Percentiles rank a stretch among this genome's conserved stretches.
These are phyloP conservation scores for Willisornis vidua DNA, from an alignment of 2,113 vertebrate genomes.

Conservation along the genomic window DNA sequence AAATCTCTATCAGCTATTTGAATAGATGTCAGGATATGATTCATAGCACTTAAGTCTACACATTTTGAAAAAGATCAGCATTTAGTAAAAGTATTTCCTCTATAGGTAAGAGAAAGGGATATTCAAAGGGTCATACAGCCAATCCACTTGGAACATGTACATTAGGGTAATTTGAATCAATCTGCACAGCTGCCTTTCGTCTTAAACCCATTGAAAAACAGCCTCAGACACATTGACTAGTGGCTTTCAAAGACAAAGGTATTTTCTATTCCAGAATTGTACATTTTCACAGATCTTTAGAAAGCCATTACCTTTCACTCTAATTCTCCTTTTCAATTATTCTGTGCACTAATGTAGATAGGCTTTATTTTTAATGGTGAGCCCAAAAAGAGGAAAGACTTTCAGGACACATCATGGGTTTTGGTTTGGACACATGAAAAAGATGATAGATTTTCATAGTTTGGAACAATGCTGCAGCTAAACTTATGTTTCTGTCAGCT, in stretches of 20 bases:
- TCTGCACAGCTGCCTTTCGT: neutral
- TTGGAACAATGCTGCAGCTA: neutral
- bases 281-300: neutral
- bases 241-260: neutral
- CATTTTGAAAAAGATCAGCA: neutral
- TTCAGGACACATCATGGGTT: neutral
- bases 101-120: neutral
- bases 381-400: neutral
- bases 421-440: neutral
- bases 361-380: neutral
- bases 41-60: neutral
- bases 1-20: neutral
- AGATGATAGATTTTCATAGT: neutral
- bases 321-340: neutral
- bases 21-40: neutral
- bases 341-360: neutral
- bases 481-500: neutral
- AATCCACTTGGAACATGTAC: neutral
- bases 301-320: neutral
- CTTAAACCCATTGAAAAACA: neutral
- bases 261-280: neutral
- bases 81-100: neutral
- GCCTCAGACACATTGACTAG: neutral
- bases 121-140: neutral
- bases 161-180: neutral